Evolutionary conservation across 2,888 invertebrate genomes (phyloP).

Genomic region (Oligia strigilis): DNA sequence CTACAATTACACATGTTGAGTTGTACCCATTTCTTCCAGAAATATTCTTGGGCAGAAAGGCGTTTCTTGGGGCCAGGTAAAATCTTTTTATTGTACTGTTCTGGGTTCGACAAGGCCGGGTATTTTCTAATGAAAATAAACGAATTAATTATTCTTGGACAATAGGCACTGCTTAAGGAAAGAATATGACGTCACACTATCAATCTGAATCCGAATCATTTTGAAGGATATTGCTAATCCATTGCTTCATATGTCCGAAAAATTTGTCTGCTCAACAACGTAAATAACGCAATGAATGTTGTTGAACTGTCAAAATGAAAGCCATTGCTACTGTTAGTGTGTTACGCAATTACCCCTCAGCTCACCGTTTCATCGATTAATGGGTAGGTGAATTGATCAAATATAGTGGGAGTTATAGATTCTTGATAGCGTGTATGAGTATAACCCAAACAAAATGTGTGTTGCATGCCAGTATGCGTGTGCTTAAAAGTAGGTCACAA

Average conservation of each 20-base stretch:
- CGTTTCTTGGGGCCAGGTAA: conserved; percentile 82
- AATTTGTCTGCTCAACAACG: background rate
- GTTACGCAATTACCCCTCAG: background rate
- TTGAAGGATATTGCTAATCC: background rate
- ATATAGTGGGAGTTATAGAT: background rate
- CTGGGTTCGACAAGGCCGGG: conserved; percentile 75
- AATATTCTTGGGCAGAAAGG: conserved; percentile 84
- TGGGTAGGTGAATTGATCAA: background rate
- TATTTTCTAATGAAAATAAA: conserved; percentile 77
- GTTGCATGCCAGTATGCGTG: conserved; percentile 7
- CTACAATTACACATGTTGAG: conserved; percentile 27
- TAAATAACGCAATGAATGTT: background rate
- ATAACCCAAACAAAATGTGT: background rate
- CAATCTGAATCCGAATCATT: background rate
- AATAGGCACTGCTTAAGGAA: background rate
- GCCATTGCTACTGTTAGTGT: background rate
- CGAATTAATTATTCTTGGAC: conserved; percentile 21
- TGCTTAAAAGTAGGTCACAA: conserved; percentile 21
- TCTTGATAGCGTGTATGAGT: conserved; percentile 21
- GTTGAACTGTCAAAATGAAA: background rate
- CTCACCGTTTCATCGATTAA: background rate
- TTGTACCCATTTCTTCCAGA: conserved; percentile 88
- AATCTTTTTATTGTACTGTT: conserved; percentile 81
- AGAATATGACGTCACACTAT: background rate
- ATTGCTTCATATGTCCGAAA: background rate